A percentile compares a stretch with the other conserved stretches of the same genome.
phyloP scores from a whole-genome alignment of 2,888 invertebrate genomes.

The Cynaeus angustus region DNA sequence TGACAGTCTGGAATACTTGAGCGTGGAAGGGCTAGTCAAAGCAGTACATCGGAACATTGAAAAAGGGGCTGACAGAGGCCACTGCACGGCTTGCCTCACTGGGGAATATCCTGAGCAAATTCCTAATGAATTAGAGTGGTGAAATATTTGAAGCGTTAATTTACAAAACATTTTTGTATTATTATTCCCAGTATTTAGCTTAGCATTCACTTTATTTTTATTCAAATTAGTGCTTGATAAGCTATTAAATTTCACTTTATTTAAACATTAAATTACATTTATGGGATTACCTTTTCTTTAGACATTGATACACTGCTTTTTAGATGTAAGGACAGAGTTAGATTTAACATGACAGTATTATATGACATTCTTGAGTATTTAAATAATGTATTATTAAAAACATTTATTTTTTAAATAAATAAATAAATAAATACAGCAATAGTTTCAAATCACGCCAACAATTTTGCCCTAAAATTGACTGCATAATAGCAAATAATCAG shows the following conservation, averaged over 20 bases:
- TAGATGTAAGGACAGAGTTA: too few relatives aligned
- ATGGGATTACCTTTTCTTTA: too few relatives aligned
- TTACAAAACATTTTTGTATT: too few relatives aligned
- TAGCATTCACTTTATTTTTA: too few relatives aligned
- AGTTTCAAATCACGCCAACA: slow-evolving; percentile 70
- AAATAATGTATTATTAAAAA: too few relatives aligned
- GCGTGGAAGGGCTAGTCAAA: slow-evolving; percentile 92
- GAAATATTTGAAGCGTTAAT: slow-evolving; percentile 22
- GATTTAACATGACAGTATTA: too few relatives aligned
- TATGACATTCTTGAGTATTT: too few relatives aligned
- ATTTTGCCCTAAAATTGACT: slow-evolving; percentile 85
- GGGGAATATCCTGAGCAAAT: slow-evolving; percentile 92
- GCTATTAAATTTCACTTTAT: too few relatives aligned
- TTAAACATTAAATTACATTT: too few relatives aligned
- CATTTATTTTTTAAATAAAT: too few relatives aligned
- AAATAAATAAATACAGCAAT: not conserved
- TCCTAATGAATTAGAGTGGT: slow-evolving; percentile 77
- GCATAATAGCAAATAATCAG: slow-evolving; percentile 88
- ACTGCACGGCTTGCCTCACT: slow-evolving; percentile 96
- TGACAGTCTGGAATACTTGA: slow-evolving; percentile 93
- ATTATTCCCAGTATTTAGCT: not conserved
- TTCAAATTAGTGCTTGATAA: too few relatives aligned
- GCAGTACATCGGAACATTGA: slow-evolving; percentile 89
- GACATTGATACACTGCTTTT: too few relatives aligned
- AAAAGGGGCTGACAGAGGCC: slow-evolving; percentile 80